phyloP scores from a whole-genome alignment of 2,113 vertebrate species.

The Cyprinus carpio region DNA sequence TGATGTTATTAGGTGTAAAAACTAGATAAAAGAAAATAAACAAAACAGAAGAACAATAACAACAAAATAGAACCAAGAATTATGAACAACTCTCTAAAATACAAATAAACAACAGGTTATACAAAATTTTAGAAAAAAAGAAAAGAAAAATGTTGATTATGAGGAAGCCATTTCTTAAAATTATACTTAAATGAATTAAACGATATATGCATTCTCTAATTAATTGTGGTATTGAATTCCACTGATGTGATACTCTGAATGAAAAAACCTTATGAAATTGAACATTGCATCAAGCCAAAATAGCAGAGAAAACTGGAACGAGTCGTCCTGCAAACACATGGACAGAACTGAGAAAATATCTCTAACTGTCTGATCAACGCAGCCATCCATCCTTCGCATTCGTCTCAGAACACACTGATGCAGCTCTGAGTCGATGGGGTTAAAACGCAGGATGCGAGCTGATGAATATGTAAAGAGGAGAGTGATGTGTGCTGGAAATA shows the following conservation, averaged over 20 bases:
- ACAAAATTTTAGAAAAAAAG: neutral
- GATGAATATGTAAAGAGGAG: constrained; percentile 2
- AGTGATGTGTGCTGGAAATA: neutral
- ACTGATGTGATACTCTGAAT: too few relatives aligned
- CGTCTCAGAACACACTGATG: neutral
- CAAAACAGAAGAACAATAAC: too few relatives aligned
- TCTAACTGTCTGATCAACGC: neutral
- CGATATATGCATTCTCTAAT: too few relatives aligned
- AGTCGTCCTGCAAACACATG: neutral
- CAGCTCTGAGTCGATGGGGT: neutral
- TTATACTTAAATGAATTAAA: too few relatives aligned
- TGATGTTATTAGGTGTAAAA: too few relatives aligned
- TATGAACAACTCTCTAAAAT: neutral
- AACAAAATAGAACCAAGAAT: neutral
- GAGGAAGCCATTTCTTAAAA: too few relatives aligned
- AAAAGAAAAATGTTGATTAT: too few relatives aligned
- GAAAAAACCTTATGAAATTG: neutral
- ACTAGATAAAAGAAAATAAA: too few relatives aligned
- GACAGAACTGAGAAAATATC: neutral
- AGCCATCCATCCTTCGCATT: neutral
- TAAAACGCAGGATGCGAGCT: neutral
- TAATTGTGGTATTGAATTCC: too few relatives aligned
- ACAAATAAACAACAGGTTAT: neutral
- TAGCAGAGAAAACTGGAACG: neutral
- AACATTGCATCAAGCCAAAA: neutral